A percentile compares a stretch with the other conserved stretches of the same genome.
These are phyloP conservation scores for Falco berigora DNA, from an alignment of 2,797 vertebrate genomes.

Conservation along the genomic window DNA sequence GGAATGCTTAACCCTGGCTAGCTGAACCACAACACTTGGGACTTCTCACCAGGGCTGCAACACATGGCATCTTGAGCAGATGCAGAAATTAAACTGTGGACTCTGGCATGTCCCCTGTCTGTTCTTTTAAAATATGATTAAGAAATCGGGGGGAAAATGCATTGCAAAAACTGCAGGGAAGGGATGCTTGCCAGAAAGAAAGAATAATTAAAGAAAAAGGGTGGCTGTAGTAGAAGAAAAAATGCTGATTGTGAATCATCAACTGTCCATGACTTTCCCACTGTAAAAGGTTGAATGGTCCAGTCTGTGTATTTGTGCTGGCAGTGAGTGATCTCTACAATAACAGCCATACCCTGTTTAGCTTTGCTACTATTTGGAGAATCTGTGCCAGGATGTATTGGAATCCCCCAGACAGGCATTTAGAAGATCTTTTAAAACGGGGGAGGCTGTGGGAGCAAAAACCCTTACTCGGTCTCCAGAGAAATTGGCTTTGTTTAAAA, in stretches of 20 bases:
- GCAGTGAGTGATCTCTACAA: constrained; percentile 9
- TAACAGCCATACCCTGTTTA: constrained; percentile 30
- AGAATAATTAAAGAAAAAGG: background rate
- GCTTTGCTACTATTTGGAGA: constrained; percentile 40
- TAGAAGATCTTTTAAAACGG: background rate
- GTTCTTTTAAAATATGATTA: background rate
- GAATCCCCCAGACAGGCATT: constrained; percentile 17
- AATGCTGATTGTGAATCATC: constrained; percentile 29
- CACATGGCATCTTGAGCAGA: accelerated
- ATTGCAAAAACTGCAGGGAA: background rate
- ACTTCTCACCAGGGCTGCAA: background rate
- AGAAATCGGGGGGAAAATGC: background rate
- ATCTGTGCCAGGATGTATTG: constrained; percentile 18
- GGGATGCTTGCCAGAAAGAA: background rate
- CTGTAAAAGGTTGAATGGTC: constrained; percentile 20
- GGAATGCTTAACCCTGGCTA: background rate
- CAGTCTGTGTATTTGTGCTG: constrained; percentile 54
- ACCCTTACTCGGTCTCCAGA: background rate
- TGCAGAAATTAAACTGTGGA: background rate
- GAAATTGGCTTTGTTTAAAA: background rate
- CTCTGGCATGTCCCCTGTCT: background rate
- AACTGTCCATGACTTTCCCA: background rate
- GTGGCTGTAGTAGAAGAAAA: background rate
- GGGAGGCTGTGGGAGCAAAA: background rate
- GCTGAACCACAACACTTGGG: background rate